phyloP scores from a whole-genome alignment of 2,797 vertebrate species.

The Arremon brunneinucha region DNA sequence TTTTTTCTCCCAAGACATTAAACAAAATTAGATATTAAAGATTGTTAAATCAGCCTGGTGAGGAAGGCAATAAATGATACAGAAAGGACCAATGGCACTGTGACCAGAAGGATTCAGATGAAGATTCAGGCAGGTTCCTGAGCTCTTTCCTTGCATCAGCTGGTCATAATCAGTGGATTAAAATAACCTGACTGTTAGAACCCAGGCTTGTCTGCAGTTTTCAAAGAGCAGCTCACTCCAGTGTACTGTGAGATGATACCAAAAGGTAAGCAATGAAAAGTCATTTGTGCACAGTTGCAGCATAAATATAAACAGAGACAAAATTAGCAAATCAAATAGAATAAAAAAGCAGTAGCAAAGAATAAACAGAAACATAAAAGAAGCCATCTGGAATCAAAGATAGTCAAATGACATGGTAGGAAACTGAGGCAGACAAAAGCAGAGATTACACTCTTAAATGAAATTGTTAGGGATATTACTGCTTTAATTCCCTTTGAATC shows the following conservation, averaged over 20 bases:
- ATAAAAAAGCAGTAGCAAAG: constrained; percentile 37
- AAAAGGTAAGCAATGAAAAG: constrained; percentile 48
- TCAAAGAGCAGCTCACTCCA: not conserved
- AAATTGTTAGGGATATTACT: constrained; percentile 27
- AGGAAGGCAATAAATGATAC: not conserved
- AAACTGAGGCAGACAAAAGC: constrained; percentile 66
- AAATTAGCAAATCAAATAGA: constrained; percentile 64
- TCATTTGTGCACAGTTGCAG: constrained; percentile 27
- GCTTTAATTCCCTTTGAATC: constrained; percentile 55
- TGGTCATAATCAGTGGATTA: not conserved
- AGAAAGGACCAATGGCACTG: not conserved
- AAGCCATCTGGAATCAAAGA: constrained; percentile 54
- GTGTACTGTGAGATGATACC: not conserved
- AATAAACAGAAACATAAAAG: constrained; percentile 54
- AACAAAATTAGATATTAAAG: not conserved
- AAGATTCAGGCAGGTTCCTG: not conserved
- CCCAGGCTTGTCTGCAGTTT: not conserved
- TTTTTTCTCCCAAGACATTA: not conserved
- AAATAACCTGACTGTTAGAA: not conserved
- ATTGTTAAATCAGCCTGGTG: not conserved
- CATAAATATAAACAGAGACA: constrained; percentile 27
- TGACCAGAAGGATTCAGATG: not conserved
- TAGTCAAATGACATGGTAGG: constrained; percentile 18
- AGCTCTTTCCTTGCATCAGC: not conserved
- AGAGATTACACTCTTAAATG: constrained; percentile 26